Percentiles rank a stretch among this genome's conserved stretches.
phyloP scores from a whole-genome alignment of 2,113 vertebrate genomes.

The Morone chrysops region DNA sequence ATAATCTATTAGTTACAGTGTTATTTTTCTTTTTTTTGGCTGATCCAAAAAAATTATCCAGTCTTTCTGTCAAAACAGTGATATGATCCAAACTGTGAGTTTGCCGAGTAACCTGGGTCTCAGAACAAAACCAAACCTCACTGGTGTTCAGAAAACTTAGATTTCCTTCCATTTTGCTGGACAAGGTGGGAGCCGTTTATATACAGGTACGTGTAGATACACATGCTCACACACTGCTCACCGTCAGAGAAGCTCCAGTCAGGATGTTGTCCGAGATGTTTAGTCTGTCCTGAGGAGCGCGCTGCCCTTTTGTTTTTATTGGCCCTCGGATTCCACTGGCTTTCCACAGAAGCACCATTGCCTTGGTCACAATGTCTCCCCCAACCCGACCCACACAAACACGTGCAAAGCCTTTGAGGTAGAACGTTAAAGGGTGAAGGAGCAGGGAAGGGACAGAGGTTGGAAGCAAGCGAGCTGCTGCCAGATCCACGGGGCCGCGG shows the following conservation, averaged over 20 bases:
- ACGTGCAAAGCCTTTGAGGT: slow-evolving; percentile 66
- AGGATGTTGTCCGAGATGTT: slow-evolving; percentile 82
- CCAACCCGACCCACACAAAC: slow-evolving; percentile 42
- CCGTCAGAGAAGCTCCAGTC: slow-evolving; percentile 52
- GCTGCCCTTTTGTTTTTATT: slow-evolving; percentile 77
- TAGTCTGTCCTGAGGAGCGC: slow-evolving; percentile 78
- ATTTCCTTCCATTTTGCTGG: slow-evolving; percentile 12
- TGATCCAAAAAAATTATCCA: too few relatives aligned
- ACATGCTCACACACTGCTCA: slow-evolving; percentile 48
- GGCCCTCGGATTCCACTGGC: slow-evolving; percentile 68
- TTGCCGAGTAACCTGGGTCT: background rate
- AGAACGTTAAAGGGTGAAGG: slow-evolving; percentile 55
- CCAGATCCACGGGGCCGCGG: slow-evolving; percentile 63
- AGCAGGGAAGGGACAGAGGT: slow-evolving; percentile 52
- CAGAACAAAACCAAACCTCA: slow-evolving; percentile 12
- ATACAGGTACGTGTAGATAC: slow-evolving; percentile 33
- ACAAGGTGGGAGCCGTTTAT: slow-evolving; percentile 24
- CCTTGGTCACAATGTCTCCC: slow-evolving; percentile 49
- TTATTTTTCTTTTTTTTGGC: too few relatives aligned
- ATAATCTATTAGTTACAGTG: too few relatives aligned
- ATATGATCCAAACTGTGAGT: background rate
- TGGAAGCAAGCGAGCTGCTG: slow-evolving; percentile 54
- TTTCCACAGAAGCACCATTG: slow-evolving; percentile 70
- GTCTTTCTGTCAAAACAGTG: too few relatives aligned
- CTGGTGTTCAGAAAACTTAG: background rate